phyloP scores from a whole-genome alignment of 2,113 vertebrate species.

The Mellivora capensis region DNA sequence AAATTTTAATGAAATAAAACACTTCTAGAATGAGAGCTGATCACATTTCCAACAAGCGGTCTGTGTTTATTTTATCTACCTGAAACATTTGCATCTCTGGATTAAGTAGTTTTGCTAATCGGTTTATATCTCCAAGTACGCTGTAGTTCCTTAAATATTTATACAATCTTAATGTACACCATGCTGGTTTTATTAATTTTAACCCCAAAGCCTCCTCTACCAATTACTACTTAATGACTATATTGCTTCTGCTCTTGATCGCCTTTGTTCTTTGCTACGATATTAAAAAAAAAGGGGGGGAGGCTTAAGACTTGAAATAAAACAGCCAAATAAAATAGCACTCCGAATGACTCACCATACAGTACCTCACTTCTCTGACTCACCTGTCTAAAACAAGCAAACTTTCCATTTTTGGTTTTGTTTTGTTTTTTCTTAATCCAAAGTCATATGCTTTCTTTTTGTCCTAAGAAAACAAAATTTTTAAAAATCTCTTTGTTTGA shows the following conservation, averaged over 20 bases:
- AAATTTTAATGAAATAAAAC: constrained; percentile 56
- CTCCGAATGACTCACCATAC: background rate
- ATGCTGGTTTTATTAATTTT: constrained; percentile 74
- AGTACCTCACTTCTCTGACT: background rate
- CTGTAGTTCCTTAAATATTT: constrained; percentile 76
- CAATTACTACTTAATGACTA: constrained; percentile 70
- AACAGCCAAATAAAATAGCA: constrained; percentile 31
- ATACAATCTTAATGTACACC: constrained; percentile 60
- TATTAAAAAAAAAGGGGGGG: background rate
- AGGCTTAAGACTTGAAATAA: background rate
- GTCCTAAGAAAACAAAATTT: constrained; percentile 44
- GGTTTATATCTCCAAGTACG: constrained; percentile 60
- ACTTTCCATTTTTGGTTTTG: background rate
- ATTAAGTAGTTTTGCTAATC: constrained; percentile 63
- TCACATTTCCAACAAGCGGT: constrained; percentile 35
- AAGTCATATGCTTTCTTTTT: constrained; percentile 48
- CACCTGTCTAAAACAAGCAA: constrained; percentile 18
- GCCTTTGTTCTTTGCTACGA: constrained; percentile 67
- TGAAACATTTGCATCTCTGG: constrained; percentile 49
- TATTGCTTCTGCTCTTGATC: constrained; percentile 60
- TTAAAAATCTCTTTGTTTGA: background rate
- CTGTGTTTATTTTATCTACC: constrained; percentile 63
- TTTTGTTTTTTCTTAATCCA: constrained; percentile 22
- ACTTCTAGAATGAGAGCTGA: constrained; percentile 51
- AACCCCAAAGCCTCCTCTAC: constrained; percentile 62